Percentiles rank a stretch among this genome's conserved stretches.
Evolutionary conservation across 2,888 invertebrate genomes (phyloP).

Genomic region (Ypsolopha scabrella): DNA sequence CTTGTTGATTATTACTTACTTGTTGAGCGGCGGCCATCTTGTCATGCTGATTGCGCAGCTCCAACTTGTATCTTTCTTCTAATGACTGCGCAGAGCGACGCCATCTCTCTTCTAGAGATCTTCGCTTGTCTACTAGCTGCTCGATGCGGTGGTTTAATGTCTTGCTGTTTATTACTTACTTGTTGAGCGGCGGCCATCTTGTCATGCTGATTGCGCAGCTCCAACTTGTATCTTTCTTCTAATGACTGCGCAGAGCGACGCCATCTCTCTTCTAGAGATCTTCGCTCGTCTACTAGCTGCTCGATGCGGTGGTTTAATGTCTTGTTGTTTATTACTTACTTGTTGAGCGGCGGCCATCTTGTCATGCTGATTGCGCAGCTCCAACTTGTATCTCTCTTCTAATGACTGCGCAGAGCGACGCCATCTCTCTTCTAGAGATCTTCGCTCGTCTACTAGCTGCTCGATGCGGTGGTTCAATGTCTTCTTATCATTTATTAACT

Average conservation of each 20-base stretch:
- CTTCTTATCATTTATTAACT: conserved; percentile 84
- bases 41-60: conserved; percentile 80
- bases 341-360: conserved; percentile 84
- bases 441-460: conserved; percentile 73
- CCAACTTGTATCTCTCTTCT: conserved; percentile 81
- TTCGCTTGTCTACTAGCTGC: conserved; percentile 72
- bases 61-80: conserved; percentile 81
- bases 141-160: conserved; percentile 81
- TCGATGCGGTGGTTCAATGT: conserved; percentile 81
- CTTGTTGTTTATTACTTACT: conserved; percentile 29
- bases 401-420: conserved; percentile 75
- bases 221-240: conserved; percentile 81
- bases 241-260: conserved; percentile 75
- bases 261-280: conserved; percentile 75
- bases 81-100: conserved; percentile 75
- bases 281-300: conserved; percentile 73
- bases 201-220: conserved; percentile 80
- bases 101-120: conserved; percentile 75
- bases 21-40: conserved; percentile 84
- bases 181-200: conserved; percentile 84
- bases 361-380: conserved; percentile 80
- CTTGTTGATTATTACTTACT: conserved; percentile 29
- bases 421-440: conserved; percentile 75
- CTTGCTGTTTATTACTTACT: conserved; percentile 62
- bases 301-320: conserved; percentile 74